Base-by-base conservation (phyloP, 2,113 vertebrate species). In the Heptranchias perlo region DNA sequence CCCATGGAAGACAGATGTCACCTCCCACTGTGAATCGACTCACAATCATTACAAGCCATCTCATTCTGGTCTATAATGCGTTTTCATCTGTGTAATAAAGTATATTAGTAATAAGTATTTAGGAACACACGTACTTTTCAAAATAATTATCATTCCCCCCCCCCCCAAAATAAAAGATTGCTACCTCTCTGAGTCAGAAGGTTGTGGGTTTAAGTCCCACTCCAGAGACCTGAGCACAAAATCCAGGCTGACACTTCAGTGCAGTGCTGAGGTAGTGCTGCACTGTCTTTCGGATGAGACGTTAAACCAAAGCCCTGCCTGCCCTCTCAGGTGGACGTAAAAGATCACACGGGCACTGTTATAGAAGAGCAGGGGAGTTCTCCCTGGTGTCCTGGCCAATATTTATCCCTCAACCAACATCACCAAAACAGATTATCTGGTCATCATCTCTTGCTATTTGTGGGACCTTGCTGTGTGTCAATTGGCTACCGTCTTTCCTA, bases 21-120 rank as follows among this genome's bases (percentile, higher is more conserved):
- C 35, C 54, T n/a, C 89, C 35, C 25, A 18, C 21, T 28, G 65
- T 69, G 65, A 69, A 52, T 31, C 31, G 58, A 18, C 35, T 39
- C n/a, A 93, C 31, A 64, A 23, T 93, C 10, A 95, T 69, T 69
- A 69, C 94, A 52, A 31, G 23, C 25, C 65, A 95, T 69, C 35
- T 95, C 47, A 31, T 31, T 16, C 44, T 14, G 35, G 25, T 16
- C 44, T 16, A 69, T 28, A 54, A 95, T 95, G 31, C 1, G 23
- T 94, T 65, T 94, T 64, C 62, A 67, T 52, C 52, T 58, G 6
- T 49, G 64, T 23, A 67, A 67, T 94, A 65, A 94, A 0, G 10
- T 61, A n/a, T n/a, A 94, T 65, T 47, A 28, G 10, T 67, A 67
- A 67, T 94, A 67, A 94, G 67, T 94, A 94, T 67, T 94, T 94